Conservation (phyloP, 2,888 invertebrate genomes). For the Salticus scenicus region DNA sequence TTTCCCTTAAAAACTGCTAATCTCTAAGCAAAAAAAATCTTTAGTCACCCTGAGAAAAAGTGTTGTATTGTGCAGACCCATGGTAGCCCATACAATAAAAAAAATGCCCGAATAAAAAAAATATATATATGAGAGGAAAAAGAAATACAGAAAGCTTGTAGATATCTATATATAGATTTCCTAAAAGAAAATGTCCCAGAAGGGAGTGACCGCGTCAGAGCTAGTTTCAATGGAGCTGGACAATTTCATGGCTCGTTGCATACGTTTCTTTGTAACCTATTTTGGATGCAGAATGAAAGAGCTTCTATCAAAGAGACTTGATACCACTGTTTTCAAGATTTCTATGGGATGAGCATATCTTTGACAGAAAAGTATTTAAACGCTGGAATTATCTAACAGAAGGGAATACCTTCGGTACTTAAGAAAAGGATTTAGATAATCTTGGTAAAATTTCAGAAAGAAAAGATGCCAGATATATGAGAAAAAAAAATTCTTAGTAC, state of each 20-base stretch:
- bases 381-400: too few relatives aligned
- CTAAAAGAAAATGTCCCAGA: neutral
- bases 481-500: too few relatives aligned
- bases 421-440: too few relatives aligned
- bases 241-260: conserved; percentile 50
- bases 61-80: conserved; percentile 34
- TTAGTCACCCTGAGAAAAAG: conserved; percentile 50
- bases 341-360: too few relatives aligned
- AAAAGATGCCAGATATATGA: too few relatives aligned
- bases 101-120: neutral
- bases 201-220: conserved; percentile 24
- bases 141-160: neutral
- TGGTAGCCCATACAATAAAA: neutral
- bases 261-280: conserved; percentile 14
- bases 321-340: too few relatives aligned
- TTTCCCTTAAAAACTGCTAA: neutral
- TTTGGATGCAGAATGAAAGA: neutral
- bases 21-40: conserved; percentile 26
- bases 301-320: neutral
- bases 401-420: too few relatives aligned
- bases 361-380: too few relatives aligned
- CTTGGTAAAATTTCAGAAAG: too few relatives aligned
- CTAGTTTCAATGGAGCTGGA: conserved; percentile 49
- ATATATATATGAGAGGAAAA: conserved; percentile 13
- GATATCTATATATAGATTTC: conserved; percentile 27